Evolutionary conservation across 2,797 vertebrate genomes (phyloP), one percentile per base, ranked within the genome.

Genomic region (Thaleichthys pacificus): DNA sequence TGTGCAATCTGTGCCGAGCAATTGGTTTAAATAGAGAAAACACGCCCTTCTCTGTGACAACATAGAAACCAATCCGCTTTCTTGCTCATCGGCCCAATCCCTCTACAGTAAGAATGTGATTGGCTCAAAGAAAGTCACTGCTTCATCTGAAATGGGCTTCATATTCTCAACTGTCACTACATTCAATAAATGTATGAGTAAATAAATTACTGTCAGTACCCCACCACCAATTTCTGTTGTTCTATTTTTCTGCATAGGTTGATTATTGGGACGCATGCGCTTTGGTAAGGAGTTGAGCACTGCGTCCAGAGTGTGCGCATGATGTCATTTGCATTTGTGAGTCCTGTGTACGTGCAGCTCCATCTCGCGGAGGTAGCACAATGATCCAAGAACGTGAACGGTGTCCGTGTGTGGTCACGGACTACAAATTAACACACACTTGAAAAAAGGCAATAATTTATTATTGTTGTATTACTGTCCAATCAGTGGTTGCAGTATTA

Each of bases 21-120:
- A 56, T 4, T 21, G 72, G 77, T 87, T 93, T 92, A 92, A 90
- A 91, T 92, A 91, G 71, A 72, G 73, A 32, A 78, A 77, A 78
- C 89, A 88, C 92, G 82, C 90, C 91, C 90, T 83, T 82, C 24
- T 69, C 71, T 82, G 72, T 82, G 63, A 73, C 73, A 80, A 80
- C 77, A 78, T 47, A 65, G 73, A 77, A 63, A 72, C 72, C 0
- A 65, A 57, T 68, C 63, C 74, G 38, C 42, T 6, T 28, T 6
- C 69, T 78, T 68, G 32, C 32, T 74, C 69, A 93, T 93, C 92
- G 92, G 92, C 61, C 85, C 22, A 69, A 30, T 24, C 24, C 60
- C 54, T 62, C 65, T 69, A 38, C 42, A 5, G 15, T 61, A 60
- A 28, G 62, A 54, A 47, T 76, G 62, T 66, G 5, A 88, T 85